Percentiles rank a stretch among this genome's conserved stretches.
These are phyloP conservation scores for Drosophila fungiperda DNA, from an alignment of 2,888 invertebrate species.

Conservation along the genomic window DNA sequence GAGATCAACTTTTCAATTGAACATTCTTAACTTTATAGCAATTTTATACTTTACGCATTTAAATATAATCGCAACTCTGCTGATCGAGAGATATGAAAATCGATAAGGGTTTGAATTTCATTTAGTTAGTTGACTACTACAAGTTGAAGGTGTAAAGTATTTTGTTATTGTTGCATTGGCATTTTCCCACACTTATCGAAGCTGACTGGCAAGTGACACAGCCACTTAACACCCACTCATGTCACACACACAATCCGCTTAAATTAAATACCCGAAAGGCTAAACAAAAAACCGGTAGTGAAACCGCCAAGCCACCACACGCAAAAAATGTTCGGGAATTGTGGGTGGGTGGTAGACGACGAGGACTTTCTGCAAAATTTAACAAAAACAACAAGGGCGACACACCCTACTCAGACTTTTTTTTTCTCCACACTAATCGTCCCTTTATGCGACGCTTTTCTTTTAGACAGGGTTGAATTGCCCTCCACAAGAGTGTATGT, in stretches of 20 bases:
- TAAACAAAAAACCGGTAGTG: conserved; percentile 66
- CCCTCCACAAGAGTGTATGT: conserved; percentile 8
- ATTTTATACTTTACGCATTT: not conserved
- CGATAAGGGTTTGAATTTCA: not conserved
- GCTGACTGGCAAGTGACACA: conserved; percentile 75
- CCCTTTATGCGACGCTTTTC: conserved; percentile 71
- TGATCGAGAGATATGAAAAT: not conserved
- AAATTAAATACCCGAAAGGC: conserved; percentile 80
- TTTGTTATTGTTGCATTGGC: conserved; percentile 23
- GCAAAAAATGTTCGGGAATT: conserved; percentile 37
- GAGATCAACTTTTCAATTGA: conserved; percentile 30
- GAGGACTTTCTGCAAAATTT: conserved; percentile 81
- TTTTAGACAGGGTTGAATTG: conserved; percentile 41
- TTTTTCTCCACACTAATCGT: conserved; percentile 65
- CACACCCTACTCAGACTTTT: conserved; percentile 55
- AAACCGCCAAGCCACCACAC: conserved; percentile 64
- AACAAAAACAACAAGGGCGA: conserved; percentile 80
- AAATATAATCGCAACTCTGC: not conserved
- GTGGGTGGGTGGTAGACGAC: conserved; percentile 27
- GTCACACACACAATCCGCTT: conserved; percentile 79
- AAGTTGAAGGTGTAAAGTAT: not conserved
- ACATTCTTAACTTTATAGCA: not conserved
- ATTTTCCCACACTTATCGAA: conserved; percentile 52
- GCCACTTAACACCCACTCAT: conserved; percentile 82
- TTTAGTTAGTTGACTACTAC: not conserved